Percentiles rank a stretch among this genome's conserved stretches.
Evolutionary conservation across 2,888 invertebrate genomes (phyloP).

Genomic region (Spicauda simplicius): DNA sequence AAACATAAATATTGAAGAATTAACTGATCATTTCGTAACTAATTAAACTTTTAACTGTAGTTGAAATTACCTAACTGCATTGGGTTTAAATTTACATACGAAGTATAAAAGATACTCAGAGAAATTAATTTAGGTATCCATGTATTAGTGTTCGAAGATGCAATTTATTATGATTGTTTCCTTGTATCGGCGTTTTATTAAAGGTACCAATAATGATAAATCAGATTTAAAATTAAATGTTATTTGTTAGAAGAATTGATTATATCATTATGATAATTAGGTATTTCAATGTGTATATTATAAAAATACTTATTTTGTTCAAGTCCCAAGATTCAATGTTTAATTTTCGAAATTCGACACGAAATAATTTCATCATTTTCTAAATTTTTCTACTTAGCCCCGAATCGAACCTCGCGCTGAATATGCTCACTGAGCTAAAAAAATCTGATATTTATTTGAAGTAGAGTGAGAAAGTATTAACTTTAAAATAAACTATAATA

Average conservation of each 20-base stretch:
- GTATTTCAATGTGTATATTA: no score
- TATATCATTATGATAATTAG: background rate
- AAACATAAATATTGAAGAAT: background rate
- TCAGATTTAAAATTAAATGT: background rate
- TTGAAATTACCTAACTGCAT: conserved; percentile 8
- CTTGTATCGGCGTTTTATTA: conserved; percentile 16
- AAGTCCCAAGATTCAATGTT: no score
- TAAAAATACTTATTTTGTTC: no score
- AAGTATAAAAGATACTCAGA: background rate
- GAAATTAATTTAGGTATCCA: background rate
- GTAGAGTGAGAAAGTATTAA: no score
- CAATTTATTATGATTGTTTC: conserved; percentile 20
- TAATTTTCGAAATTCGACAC: no score
- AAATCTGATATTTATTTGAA: no score
- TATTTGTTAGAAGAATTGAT: background rate
- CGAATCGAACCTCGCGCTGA: no score
- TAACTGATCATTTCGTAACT: background rate
- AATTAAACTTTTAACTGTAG: conserved; percentile 13
- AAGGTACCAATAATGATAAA: background rate
- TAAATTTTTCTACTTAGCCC: no score
- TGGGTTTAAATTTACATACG: conserved; percentile 11
- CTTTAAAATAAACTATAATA: no score
- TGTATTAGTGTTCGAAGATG: conserved; percentile 10
- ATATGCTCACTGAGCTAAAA: no score
- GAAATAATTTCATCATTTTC: no score